Evolutionary conservation across 2,113 vertebrate genomes (phyloP).

Genomic region (Chlorodrepanis virens): DNA sequence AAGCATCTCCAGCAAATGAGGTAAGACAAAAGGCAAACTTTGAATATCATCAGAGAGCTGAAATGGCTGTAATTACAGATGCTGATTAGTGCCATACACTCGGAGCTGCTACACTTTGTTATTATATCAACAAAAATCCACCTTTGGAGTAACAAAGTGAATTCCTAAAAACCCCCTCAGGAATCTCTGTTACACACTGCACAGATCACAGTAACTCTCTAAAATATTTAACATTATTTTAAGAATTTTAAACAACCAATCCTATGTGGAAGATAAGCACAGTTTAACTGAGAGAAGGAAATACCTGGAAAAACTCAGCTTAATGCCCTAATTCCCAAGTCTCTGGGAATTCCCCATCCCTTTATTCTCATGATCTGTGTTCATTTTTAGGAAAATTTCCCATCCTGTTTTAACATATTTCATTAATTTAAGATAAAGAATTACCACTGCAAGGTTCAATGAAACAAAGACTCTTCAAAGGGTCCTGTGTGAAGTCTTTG

Average conservation of each 20-base stretch:
- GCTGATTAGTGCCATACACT: background rate
- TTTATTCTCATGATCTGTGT: background rate
- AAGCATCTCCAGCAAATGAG: background rate
- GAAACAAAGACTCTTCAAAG: constrained; percentile 42
- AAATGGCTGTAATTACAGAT: background rate
- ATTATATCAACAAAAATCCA: background rate
- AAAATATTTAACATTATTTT: background rate
- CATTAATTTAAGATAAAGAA: constrained; percentile 12
- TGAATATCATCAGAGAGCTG: background rate
- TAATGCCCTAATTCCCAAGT: background rate
- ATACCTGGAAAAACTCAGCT: background rate
- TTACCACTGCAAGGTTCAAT: background rate
- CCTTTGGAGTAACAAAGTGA: background rate
- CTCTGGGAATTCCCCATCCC: background rate
- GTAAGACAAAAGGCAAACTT: background rate
- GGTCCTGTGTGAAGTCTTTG: constrained; percentile 6
- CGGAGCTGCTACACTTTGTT: background rate
- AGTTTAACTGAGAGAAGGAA: background rate
- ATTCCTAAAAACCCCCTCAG: background rate
- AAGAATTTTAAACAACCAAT: background rate
- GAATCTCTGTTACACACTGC: background rate
- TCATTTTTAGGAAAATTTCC: background rate
- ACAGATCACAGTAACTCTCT: background rate
- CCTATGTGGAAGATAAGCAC: background rate
- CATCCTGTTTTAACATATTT: background rate